A percentile compares a stretch with the other conserved stretches of the same genome.
Evolutionary conservation across 2,113 vertebrate species (phyloP).

Genomic region (Suricata suricatta): DNA sequence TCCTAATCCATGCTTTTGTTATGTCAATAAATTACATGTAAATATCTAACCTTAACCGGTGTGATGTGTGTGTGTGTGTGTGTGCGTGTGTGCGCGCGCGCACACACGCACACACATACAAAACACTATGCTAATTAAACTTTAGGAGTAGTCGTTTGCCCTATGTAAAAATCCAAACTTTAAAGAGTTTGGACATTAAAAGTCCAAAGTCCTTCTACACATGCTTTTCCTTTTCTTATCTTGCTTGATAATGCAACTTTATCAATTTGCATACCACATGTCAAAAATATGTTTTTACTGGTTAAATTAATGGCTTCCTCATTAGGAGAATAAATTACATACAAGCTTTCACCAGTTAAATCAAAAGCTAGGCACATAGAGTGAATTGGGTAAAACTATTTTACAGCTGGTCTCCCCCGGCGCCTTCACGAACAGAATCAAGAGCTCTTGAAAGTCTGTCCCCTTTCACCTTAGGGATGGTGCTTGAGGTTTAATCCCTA

Average conservation of each 20-base stretch:
- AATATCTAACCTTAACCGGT: not conserved
- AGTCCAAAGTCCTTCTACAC: not conserved
- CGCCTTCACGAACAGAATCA: not conserved
- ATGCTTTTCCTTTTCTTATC: not conserved
- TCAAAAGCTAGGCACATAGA: not conserved
- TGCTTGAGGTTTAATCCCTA: not conserved
- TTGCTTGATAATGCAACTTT: not conserved
- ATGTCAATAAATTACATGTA: not conserved
- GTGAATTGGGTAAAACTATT: not conserved
- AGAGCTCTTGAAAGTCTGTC: not conserved
- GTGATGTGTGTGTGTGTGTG: not conserved
- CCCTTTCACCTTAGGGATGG: not conserved
- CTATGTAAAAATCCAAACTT: not conserved
- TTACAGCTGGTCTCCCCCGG: not conserved
- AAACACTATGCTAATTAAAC: not conserved
- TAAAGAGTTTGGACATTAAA: not conserved
- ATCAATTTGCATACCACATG: not conserved
- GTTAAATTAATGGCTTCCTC: not conserved
- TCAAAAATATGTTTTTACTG: conserved; percentile 4
- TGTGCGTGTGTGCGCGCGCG: not conserved
- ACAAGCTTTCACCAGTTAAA: not conserved
- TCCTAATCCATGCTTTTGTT: not conserved
- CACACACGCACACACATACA: too few species aligned
- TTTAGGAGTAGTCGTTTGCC: not conserved
- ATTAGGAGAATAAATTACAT: not conserved